Evolutionary conservation across 2,113 vertebrate genomes (phyloP).

Genomic region (Proteles cristata): DNA sequence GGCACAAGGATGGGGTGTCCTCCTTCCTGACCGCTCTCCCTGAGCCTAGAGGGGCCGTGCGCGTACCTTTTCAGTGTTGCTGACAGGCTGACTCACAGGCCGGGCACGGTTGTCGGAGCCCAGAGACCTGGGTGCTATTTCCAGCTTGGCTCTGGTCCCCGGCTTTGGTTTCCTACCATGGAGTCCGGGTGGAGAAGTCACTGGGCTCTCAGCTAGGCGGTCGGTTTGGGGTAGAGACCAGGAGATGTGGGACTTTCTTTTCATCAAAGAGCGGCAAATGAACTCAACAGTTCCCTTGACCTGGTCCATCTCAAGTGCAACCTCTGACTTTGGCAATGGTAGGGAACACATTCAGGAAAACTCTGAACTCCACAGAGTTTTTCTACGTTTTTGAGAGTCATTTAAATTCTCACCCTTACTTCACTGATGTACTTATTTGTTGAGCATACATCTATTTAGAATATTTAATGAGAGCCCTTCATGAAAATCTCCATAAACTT

Average conservation of each 20-base stretch:
- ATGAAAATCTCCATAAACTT: constrained; percentile 24
- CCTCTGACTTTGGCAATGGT: not conserved
- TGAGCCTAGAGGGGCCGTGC: not conserved
- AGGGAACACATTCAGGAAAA: not conserved
- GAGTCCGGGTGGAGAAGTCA: not conserved
- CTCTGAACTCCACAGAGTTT: not conserved
- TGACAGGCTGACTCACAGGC: constrained; percentile 19
- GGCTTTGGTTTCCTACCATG: not conserved
- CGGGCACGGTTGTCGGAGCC: not conserved
- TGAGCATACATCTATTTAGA: constrained; percentile 12
- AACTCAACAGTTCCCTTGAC: not conserved
- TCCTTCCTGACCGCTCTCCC: not conserved
- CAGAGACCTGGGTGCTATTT: constrained; percentile 53
- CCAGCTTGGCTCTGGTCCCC: not conserved
- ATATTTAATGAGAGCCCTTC: constrained; percentile 20
- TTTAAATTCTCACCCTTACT: not conserved
- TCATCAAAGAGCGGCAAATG: not conserved
- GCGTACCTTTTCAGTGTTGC: not conserved
- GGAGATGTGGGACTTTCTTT: not conserved
- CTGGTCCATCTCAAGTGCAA: not conserved
- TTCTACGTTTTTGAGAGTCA: not conserved
- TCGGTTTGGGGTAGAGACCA: not conserved
- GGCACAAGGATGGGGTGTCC: not conserved
- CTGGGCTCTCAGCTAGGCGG: not conserved
- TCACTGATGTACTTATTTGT: not conserved